phyloP scores from a whole-genome alignment of 2,113 vertebrate genomes.

The Bothrops jararaca region DNA sequence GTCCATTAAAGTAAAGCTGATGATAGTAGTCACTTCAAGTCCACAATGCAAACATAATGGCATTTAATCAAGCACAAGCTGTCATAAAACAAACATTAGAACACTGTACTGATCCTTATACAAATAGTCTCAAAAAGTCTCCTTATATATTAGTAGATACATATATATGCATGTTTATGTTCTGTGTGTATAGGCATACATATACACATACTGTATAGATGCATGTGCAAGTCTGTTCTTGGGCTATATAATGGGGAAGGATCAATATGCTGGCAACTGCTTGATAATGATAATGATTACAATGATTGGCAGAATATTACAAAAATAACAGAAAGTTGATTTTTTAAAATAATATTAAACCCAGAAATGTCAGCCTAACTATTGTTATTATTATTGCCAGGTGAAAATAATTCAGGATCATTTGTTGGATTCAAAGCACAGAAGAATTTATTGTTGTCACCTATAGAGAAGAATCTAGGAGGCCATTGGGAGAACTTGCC shows the following conservation, averaged over 20 bases:
- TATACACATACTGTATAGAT: not conserved
- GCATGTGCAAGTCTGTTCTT: not conserved
- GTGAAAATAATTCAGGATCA: not conserved
- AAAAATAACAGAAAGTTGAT: not conserved
- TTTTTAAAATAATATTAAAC: not conserved
- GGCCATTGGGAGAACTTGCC: not conserved
- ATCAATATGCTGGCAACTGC: not conserved
- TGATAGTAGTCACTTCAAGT: constrained; percentile 13
- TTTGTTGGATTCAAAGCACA: not conserved
- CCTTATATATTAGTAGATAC: not conserved
- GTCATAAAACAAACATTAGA: constrained; percentile 9
- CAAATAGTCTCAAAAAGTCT: constrained; percentile 7
- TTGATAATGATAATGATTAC: not conserved
- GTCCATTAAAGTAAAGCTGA: constrained; percentile 16
- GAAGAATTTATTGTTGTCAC: not conserved
- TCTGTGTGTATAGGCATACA: not conserved
- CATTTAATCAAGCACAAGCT: not conserved
- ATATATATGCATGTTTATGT: not conserved
- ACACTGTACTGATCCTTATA: not conserved
- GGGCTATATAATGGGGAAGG: not conserved
- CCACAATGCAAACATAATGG: constrained; percentile 31
- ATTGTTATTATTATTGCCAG: not conserved
- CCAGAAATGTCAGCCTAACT: not conserved
- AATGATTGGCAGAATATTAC: not conserved
- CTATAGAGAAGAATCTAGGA: not conserved